Conservation (phyloP, 37 sponge, comb jelly and placozoan species). For the Bolinopsis microptera region DNA sequence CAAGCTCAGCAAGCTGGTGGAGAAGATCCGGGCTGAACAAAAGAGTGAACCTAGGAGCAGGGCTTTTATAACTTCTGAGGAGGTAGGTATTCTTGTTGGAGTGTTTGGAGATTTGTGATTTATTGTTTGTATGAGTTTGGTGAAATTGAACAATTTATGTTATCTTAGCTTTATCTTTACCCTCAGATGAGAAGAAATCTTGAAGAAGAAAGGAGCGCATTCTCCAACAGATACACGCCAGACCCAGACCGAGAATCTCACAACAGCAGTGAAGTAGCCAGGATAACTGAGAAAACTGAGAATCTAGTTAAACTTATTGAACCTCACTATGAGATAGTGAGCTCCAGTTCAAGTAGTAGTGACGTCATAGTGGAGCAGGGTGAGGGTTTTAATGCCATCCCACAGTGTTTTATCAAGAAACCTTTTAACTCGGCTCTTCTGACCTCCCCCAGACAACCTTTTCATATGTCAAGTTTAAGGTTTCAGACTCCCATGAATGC, state of each 20-base stretch:
- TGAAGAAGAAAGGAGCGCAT: neutral
- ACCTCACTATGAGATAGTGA: constrained; percentile 9
- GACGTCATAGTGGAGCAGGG: neutral
- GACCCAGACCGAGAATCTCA: neutral
- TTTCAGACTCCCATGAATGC: too few relatives aligned
- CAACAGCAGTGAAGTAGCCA: neutral
- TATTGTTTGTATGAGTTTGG: too few relatives aligned
- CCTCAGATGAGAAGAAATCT: neutral
- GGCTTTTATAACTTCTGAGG: neutral
- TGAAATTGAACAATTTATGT: too few relatives aligned
- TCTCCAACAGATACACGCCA: neutral
- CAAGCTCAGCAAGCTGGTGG: neutral
- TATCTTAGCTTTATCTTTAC: too few relatives aligned
- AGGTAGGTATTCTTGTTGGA: constrained; percentile 10
- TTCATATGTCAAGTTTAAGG: too few relatives aligned
- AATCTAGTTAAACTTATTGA: neutral
- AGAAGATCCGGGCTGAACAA: neutral
- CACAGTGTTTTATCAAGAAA: neutral
- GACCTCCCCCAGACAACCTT: neutral
- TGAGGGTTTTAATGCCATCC: neutral
- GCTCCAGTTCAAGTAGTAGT: neutral
- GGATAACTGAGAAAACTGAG: neutral
- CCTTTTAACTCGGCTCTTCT: neutral
- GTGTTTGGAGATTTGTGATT: too few relatives aligned
- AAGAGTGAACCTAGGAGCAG: neutral